These are phyloP conservation scores for Cetoscarus ocellatus DNA, from an alignment of 2,797 vertebrate genomes.

Conservation along the genomic window DNA sequence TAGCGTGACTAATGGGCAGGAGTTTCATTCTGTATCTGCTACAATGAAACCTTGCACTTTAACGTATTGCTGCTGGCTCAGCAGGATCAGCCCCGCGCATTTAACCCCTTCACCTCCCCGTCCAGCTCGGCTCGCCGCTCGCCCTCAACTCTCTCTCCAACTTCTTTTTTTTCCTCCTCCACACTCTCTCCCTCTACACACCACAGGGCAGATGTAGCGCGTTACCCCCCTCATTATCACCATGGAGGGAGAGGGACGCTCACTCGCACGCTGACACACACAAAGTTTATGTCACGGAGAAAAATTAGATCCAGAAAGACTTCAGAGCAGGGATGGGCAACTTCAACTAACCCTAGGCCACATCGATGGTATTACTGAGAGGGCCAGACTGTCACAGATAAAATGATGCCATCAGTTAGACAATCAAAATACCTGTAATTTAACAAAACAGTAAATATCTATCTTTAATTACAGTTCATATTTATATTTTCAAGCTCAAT, in stretches of 20 bases:
- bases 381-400: too few relatives aligned
- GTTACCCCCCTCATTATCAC: constrained; percentile 55
- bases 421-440: too few relatives aligned
- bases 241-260: constrained; percentile 14
- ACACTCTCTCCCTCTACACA: constrained; percentile 36
- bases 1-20: constrained; percentile 86
- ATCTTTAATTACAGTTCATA: too few relatives aligned
- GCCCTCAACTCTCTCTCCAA: constrained; percentile 39
- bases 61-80: constrained; percentile 85
- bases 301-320: constrained; percentile 10
- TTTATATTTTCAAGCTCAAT: too few relatives aligned
- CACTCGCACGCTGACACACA: background rate
- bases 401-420: too few relatives aligned
- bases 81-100: constrained; percentile 79
- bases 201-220: constrained; percentile 65
- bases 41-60: constrained; percentile 88
- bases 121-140: constrained; percentile 63
- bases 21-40: constrained; percentile 87
- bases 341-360: too few relatives aligned
- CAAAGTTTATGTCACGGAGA: constrained; percentile 38
- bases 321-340: constrained; percentile 3
- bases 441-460: too few relatives aligned
- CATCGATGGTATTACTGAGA: too few relatives aligned
- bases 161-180: constrained; percentile 35
- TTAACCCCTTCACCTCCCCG: constrained; percentile 85